Evolutionary conservation across 1,140 invertebrate genomes (phyloP), one percentile per base, ranked within the genome.

Genomic region (Gryon sp.): DNA sequence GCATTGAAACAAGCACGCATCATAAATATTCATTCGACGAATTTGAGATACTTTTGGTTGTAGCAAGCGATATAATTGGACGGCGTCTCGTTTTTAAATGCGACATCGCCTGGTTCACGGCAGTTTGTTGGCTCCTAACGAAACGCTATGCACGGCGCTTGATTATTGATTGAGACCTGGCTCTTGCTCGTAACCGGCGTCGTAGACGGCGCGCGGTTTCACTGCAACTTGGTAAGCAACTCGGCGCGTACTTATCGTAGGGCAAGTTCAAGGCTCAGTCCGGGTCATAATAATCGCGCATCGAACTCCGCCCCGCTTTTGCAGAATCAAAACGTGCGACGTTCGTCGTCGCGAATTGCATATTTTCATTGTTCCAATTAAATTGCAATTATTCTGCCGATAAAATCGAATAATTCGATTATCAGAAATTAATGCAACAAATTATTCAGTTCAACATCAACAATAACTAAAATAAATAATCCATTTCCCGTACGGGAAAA

Each of bases 241-340:
- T 68, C 72, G 50, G 43, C 48, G 32, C 69, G 59, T 46, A 78
- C 82, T 87, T 87, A 86, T 86, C 84, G 82, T 86, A 85, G 85
- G 82, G 82, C 87, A 89, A 88, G 87, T 89, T 89, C 87, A 89
- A 89, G 87, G 87, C 83, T 84, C 83, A 79, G 80, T 81, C 79
- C 82, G 85, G 85, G 83, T 88, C 85, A 83, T 83, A 85, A 86
- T 84, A 87, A 87, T 85, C 85, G 80, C 80, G 76, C 82, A 80
- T 84, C 83, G 82, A 83, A 84, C 82, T 82, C 75, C 74, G 74
- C 65, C 78, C 62, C 78, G 77, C 48, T 73, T 12, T n/a, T n/a
- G n/a, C 62, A 65, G 81, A 84, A 85, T 82, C 81, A 82, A 81
- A 41, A 82, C 79, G 80, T 7, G 7, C 79, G 76, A 82, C 80